Conservation (phyloP, 2,113 vertebrate genomes). For the Chaetorhynchus papuensis region DNA sequence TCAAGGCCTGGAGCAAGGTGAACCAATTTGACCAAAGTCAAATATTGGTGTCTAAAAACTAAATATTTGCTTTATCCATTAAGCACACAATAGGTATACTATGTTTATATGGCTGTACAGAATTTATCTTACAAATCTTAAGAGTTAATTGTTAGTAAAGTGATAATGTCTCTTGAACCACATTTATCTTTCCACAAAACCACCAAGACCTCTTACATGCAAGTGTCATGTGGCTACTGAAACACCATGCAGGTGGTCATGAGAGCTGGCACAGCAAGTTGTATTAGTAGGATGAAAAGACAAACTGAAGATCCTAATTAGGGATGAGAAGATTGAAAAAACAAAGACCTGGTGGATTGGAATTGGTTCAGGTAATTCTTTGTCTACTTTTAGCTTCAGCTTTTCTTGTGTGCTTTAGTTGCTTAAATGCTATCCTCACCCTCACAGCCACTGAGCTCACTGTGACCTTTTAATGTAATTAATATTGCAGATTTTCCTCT, state of each 20-base stretch:
- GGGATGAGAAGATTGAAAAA: conserved; percentile 66
- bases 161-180: neutral
- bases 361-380: neutral
- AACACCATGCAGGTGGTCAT: neutral
- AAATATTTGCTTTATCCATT: neutral
- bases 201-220: conserved; percentile 22
- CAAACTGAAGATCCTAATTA: conserved; percentile 33
- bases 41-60: neutral
- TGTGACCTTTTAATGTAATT: neutral
- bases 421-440: neutral
- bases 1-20: neutral
- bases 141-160: neutral
- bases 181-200: conserved; percentile 9
- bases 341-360: neutral
- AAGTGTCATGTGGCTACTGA: conserved; percentile 9
- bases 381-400: neutral
- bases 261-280: neutral
- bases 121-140: neutral
- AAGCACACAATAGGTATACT: neutral
- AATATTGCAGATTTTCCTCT: neutral
- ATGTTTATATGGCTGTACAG: neutral
- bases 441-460: neutral
- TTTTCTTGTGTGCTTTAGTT: neutral
- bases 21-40: neutral
- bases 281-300: conserved; percentile 30